phyloP scores from a whole-genome alignment of 2,797 vertebrate genomes.

The Poeciliopsis gracilis region DNA sequence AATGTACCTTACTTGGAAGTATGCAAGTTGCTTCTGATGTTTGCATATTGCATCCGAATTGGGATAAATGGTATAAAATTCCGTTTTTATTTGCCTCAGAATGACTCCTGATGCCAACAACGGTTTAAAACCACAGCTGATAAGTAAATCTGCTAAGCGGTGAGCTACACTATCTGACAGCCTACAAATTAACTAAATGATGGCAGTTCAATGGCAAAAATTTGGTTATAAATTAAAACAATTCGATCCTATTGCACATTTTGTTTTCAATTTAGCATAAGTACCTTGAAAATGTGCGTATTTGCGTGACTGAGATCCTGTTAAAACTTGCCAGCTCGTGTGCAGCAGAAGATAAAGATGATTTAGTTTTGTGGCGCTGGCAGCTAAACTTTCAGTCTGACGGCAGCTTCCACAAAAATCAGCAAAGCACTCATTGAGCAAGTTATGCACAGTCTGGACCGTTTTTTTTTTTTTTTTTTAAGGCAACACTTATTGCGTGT shows the following conservation, averaged over 20 bases:
- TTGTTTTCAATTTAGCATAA: not conserved
- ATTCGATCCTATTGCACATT: not conserved
- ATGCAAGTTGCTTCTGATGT: not conserved
- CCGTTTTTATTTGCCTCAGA: not conserved
- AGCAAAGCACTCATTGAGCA: constrained; percentile 7
- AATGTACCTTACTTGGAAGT: not conserved
- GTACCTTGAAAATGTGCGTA: not conserved
- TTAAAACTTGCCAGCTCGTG: not conserved
- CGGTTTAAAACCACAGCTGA: not conserved
- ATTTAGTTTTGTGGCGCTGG: not conserved
- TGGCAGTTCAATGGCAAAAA: not conserved
- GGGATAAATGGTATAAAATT: not conserved
- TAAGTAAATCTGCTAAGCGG: not conserved
- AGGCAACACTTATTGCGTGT: constrained; percentile 36
- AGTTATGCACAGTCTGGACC: constrained; percentile 2
- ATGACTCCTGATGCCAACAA: not conserved
- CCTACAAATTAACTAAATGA: not conserved
- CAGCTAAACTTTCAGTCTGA: not conserved
- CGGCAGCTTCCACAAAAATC: constrained; percentile 17
- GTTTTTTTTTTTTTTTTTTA: not conserved
- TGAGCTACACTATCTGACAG: not conserved
- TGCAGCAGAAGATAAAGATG: not conserved
- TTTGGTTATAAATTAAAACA: not conserved
- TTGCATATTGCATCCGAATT: not conserved
- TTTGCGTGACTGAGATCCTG: too few species aligned